Evolutionary conservation across 2,113 vertebrate genomes (phyloP), one percentile per base, ranked within the genome.

Genomic region (Sturnus vulgaris): DNA sequence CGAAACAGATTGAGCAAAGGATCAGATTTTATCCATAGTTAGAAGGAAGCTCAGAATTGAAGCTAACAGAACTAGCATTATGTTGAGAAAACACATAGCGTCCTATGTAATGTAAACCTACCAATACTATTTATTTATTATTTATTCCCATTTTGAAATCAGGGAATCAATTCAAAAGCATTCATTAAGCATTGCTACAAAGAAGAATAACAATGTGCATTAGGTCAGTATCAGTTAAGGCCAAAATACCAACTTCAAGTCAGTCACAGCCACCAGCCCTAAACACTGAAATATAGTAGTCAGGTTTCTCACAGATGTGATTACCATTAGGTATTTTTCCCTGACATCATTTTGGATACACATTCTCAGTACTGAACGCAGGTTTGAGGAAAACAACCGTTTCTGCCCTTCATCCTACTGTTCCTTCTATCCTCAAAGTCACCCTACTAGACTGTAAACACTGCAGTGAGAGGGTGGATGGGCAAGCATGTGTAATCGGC

Each of bases 401-500:
- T 76, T 75, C 4, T 0, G 46, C 46, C 39, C 57, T 68, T 91
- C 44, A n/a, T 59, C 65, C 59, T 71, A 44, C 42, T 70, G 44
- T n/a, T 71, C 57, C 35, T 65, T 63, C 61, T 59, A 5, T 40
- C n/a, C 24, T 80, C 53, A 52, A 42, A 83, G 65, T 78, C 64
- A 68, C 30, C 42, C 47, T 59, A 42, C 5, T 37, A 84, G 77
- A 44, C 0, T 70, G 39, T 11, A 87, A 88, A 71, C 12, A 22
- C 42, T 39, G 7, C 31, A 50, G 17, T 12, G 22, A 76, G n/a
- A 47, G 7, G 3, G 23, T 24, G 40, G 31, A 31, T n/a, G 40
- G 57, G 25, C 39, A 53, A 63, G 27, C 2, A 0, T 2, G 12
- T 7, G 16, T 33, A 56, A 79, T 50, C 0, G 0, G 39, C 37